Conservation (phyloP, 2,113 vertebrate genomes). For the Coryphaenoides rupestris region DNA sequence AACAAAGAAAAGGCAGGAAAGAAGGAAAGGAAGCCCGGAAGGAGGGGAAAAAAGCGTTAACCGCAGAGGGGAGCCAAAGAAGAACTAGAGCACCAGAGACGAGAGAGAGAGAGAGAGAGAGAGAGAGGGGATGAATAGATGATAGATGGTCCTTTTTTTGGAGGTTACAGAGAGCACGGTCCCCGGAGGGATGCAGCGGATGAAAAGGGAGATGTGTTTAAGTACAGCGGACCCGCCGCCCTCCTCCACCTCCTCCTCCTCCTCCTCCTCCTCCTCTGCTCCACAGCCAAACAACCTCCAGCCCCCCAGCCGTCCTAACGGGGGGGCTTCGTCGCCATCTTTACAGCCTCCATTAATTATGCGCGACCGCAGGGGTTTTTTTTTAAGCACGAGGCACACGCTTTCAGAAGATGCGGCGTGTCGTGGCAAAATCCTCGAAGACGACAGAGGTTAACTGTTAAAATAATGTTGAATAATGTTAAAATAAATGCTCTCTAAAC, state of each 20-base stretch:
- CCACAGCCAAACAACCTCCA: slow-evolving; percentile 13
- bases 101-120: neutral
- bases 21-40: too few relatives aligned
- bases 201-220: slow-evolving; percentile 35
- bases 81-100: too few relatives aligned
- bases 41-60: too few relatives aligned
- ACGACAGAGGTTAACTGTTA: slow-evolving; percentile 29
- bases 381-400: slow-evolving; percentile 47
- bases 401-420: slow-evolving; percentile 21
- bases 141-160: slow-evolving; percentile 47
- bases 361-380: slow-evolving; percentile 36
- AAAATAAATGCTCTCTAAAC: neutral
- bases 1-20: too few relatives aligned
- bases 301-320: slow-evolving; percentile 28
- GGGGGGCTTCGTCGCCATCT: slow-evolving; percentile 19
- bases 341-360: slow-evolving; percentile 60
- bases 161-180: slow-evolving; percentile 34
- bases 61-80: too few relatives aligned
- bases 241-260: slow-evolving; percentile 19
- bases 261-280: slow-evolving; percentile 19
- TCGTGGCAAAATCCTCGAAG: neutral
- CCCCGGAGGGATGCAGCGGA: slow-evolving; percentile 38
- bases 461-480: too few relatives aligned
- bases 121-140: slow-evolving; percentile 17
- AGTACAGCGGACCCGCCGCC: slow-evolving; percentile 32